phyloP scores from a whole-genome alignment of 2,113 vertebrate species.

The Okapia johnstoni region DNA sequence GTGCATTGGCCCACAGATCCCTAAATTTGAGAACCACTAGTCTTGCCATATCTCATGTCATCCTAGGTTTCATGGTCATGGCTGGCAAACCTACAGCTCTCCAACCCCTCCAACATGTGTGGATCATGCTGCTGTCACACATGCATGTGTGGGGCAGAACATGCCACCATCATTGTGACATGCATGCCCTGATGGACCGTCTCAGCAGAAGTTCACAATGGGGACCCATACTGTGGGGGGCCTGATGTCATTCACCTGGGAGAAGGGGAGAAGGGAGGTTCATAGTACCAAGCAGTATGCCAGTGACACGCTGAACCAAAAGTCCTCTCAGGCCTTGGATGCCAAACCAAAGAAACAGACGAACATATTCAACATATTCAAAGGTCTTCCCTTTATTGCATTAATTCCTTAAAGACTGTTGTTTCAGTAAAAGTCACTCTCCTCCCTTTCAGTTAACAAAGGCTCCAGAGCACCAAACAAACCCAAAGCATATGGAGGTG shows the following conservation, averaged over 20 bases:
- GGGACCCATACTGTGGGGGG: background rate
- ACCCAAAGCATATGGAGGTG: background rate
- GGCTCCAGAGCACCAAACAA: background rate
- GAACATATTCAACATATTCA: background rate
- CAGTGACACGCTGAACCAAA: accelerated
- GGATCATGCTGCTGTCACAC: background rate
- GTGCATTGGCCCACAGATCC: background rate
- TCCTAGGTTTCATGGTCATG: background rate
- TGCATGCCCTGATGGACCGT: background rate
- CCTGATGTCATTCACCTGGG: background rate
- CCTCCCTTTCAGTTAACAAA: background rate
- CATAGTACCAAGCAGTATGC: background rate
- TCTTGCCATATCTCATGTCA: background rate
- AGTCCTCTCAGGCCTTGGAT: background rate
- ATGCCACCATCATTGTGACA: background rate
- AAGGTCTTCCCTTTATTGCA: background rate
- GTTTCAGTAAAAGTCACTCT: background rate
- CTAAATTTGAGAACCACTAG: background rate
- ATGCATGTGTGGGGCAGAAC: background rate
- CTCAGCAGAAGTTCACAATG: background rate
- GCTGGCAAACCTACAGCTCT: background rate
- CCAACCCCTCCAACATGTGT: background rate
- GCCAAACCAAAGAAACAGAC: background rate
- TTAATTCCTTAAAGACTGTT: background rate
- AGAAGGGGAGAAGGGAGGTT: too few species aligned